phyloP scores from a whole-genome alignment of 2,797 vertebrate genomes.

The Fringilla coelebs region DNA sequence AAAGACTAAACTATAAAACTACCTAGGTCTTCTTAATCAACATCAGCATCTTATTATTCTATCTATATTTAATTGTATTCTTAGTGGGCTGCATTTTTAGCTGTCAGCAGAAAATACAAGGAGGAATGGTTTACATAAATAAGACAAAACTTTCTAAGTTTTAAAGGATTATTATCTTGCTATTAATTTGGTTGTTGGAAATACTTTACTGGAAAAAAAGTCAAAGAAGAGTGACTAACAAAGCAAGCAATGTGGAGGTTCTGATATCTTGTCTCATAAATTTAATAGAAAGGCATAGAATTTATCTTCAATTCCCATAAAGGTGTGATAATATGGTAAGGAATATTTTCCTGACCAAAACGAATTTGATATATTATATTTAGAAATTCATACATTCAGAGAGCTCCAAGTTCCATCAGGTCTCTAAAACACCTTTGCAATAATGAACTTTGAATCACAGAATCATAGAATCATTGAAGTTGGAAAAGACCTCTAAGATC shows the following conservation, averaged over 20 bases:
- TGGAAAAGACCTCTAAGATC: not conserved
- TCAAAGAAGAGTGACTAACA: not conserved
- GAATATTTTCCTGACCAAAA: not conserved
- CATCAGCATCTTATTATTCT: conserved; percentile 58
- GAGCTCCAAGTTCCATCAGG: not conserved
- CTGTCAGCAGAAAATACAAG: not conserved
- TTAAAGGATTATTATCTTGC: not conserved
- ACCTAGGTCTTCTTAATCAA: conserved; percentile 50
- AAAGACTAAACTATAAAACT: conserved; percentile 57
- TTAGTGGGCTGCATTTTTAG: not conserved
- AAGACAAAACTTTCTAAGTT: not conserved
- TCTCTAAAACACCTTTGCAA: not conserved
- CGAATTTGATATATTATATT: not conserved
- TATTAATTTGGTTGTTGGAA: not conserved
- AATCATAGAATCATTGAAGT: not conserved
- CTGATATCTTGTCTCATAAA: not conserved
- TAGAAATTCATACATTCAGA: not conserved
- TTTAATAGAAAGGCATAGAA: not conserved
- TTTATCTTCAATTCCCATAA: not conserved
- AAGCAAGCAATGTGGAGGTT: not conserved
- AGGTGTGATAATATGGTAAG: not conserved
- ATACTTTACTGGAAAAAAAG: not conserved
- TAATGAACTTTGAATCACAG: not conserved
- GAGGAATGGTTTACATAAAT: not conserved
- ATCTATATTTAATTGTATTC: conserved; percentile 14